Conservation (phyloP, 2,888 invertebrate genomes). For the Ariolimax columbianus region DNA sequence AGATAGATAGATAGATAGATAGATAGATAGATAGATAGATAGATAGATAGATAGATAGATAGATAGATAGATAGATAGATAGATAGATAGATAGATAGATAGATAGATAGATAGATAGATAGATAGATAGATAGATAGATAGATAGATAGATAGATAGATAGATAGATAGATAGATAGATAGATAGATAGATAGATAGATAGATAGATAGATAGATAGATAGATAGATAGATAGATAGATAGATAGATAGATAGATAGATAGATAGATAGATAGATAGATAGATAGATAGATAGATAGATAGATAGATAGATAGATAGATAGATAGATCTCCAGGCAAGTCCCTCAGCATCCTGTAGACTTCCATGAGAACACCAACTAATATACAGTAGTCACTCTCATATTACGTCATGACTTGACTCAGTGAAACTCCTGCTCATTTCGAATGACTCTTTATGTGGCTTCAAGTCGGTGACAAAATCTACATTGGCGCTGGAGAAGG, state of each 20-base stretch:
- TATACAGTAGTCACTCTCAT: too few species aligned
- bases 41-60: too few species aligned
- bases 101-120: conserved; percentile 4
- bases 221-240: conserved; percentile 14
- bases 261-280: conserved; percentile 14
- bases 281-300: conserved; percentile 26
- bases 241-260: conserved; percentile 14
- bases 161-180: conserved; percentile 9
- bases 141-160: neutral
- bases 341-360: too few species aligned
- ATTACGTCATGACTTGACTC: too few species aligned
- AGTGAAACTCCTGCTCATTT: too few species aligned
- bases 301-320: neutral
- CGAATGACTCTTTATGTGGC: too few species aligned
- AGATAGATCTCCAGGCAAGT: neutral
- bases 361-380: too few species aligned
- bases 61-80: too few species aligned
- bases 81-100: conserved; percentile 14
- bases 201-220: conserved; percentile 14
- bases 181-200: conserved; percentile 14
- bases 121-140: neutral
- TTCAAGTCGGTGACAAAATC: too few species aligned
- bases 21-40: too few species aligned
- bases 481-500: too few species aligned
- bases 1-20: too few species aligned